Evolutionary conservation across 2,797 vertebrate genomes (phyloP), one percentile per base, ranked within the genome.

Genomic region (Rhabdomys pumilio): DNA sequence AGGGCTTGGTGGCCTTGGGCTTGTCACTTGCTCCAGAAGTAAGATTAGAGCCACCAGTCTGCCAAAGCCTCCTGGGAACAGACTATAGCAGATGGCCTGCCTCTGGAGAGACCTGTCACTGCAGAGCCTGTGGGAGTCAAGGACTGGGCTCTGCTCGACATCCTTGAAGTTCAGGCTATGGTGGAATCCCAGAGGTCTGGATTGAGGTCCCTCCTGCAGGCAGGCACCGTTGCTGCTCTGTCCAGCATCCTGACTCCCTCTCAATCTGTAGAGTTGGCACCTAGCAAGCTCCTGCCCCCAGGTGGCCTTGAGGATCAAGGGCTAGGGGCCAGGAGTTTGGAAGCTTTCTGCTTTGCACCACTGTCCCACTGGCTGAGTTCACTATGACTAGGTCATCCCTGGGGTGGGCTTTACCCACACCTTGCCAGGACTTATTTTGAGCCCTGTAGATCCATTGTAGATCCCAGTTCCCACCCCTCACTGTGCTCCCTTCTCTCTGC

Each of bases 1-100:
- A 34, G 41, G 41, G 47, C 82, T 63, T 19, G 20, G 73, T 91
- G 95, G 93, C 89, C 86, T 96, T 84, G 94, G 69, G 76, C 79
- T 22, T n/a, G 72, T 93, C 88, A 59, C 67, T 96, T 90, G 41
- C 85, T 93, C 44, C 57, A 88, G 91, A 92, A 26, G 72, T 10
- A 14, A 41, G 75, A 9, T 14, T 24, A 24, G 31, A 76, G 73
- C 0, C 24, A 19, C 2, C 26, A 85, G 24, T n/a, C 15, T 91
- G 67, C 81, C 50, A 50, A 13, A 81, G 67, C 4, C 44, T 31
- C 2, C 26, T 55, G 41, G 63, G 12, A 0, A 24, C 47, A 17
- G 34, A 50, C 50, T 50, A 6, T 20, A 8, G 44, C 72, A 79
- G 55, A 73, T 84, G 61, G 80, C 84, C 5, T 4, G 72, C 17